These are phyloP conservation scores for Dynastes grantii DNA, from an alignment of 2,888 invertebrate genomes.

Conservation along the genomic window DNA sequence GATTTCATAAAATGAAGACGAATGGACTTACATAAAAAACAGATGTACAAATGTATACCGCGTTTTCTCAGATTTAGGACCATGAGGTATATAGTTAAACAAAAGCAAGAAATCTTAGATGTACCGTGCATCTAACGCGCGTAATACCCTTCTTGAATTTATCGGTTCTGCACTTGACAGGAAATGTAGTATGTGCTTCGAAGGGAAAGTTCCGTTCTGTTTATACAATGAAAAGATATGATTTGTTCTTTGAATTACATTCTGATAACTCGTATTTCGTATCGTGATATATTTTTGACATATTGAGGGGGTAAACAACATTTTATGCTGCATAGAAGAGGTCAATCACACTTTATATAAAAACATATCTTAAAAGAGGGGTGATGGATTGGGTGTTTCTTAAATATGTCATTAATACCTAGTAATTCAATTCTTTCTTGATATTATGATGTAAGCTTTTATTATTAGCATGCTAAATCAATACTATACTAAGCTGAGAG, in stretches of 20 bases:
- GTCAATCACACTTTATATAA: background rate
- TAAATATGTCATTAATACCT: background rate
- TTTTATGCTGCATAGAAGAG: background rate
- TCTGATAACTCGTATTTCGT: no score
- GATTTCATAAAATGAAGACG: background rate
- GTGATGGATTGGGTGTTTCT: no score
- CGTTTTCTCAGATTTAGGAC: no score
- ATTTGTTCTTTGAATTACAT: no score
- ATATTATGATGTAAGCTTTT: no score
- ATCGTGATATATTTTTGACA: background rate
- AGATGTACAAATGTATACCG: background rate
- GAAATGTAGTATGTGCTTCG: background rate
- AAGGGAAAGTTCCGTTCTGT: background rate
- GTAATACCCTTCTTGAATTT: slow-evolving; percentile 1
- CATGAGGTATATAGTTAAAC: background rate
- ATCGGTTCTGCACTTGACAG: slow-evolving; percentile 9
- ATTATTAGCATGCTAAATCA: no score
- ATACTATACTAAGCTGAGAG: no score
- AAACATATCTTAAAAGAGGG: background rate
- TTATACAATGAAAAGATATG: background rate
- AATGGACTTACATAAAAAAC: background rate
- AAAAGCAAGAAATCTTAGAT: background rate
- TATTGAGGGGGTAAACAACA: background rate
- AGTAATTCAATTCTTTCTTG: no score
- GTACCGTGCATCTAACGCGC: background rate